These are phyloP conservation scores for Frankliniella fusca DNA, from an alignment of 2,888 invertebrate genomes.

Conservation along the genomic window DNA sequence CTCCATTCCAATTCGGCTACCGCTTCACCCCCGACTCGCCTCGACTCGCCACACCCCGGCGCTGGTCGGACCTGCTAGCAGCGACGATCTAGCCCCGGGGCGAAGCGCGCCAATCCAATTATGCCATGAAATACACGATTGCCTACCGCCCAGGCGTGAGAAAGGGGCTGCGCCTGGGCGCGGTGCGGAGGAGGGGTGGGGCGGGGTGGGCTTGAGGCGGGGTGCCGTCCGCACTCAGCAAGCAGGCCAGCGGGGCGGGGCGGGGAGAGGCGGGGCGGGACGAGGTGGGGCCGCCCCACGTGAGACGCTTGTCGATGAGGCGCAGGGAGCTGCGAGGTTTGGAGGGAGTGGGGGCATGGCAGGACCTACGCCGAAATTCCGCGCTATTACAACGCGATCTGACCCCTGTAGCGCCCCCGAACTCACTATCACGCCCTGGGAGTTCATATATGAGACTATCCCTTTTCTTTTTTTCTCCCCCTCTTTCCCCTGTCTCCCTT, in stretches of 20 bases:
- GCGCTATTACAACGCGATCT: constrained; percentile 15
- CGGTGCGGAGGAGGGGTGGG: too few species aligned
- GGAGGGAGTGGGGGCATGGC: neutral
- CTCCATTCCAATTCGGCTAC: constrained; percentile 9
- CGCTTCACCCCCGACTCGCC: neutral
- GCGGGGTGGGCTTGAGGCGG: neutral
- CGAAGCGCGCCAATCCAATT: constrained; percentile 16
- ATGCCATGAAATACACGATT: constrained; percentile 26
- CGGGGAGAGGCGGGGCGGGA: neutral
- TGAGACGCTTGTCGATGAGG: constrained; percentile 21
- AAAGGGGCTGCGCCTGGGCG: neutral
- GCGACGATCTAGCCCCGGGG: neutral
- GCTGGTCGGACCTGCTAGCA: neutral
- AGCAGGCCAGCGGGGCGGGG: neutral
- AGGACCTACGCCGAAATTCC: neutral
- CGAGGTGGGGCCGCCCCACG: neutral
- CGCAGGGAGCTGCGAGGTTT: neutral
- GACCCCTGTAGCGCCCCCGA: neutral
- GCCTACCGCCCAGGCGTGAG: constrained; percentile 23
- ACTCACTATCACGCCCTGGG: too few species aligned
- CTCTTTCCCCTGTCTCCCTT: neutral
- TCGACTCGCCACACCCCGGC: neutral
- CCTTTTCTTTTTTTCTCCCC: neutral
- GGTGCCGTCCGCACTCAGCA: neutral
- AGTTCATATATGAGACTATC: neutral